phyloP scores from a whole-genome alignment of 2,888 invertebrate genomes.

The Tricholauxania praeusta region DNA sequence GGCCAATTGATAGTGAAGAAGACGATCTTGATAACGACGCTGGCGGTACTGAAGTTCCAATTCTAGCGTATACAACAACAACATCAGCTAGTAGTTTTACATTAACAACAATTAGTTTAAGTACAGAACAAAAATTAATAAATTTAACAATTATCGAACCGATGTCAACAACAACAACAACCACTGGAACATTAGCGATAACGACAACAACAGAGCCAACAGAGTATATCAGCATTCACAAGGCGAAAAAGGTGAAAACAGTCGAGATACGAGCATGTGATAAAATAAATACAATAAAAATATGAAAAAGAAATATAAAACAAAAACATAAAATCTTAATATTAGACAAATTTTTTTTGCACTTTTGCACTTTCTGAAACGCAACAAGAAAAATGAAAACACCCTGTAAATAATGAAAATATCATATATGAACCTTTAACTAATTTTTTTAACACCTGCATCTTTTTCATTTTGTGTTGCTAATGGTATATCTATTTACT shows the following conservation, averaged over 20 bases:
- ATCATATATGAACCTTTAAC: too few relatives aligned
- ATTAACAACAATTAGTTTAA: constrained; percentile 39
- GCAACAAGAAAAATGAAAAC: background rate
- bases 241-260: constrained; percentile 37
- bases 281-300: constrained; percentile 16
- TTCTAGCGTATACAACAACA: constrained; percentile 19
- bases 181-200: constrained; percentile 17
- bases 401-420: background rate
- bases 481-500: constrained; percentile 15
- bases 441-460: constrained; percentile 21
- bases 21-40: constrained; percentile 21
- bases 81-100: constrained; percentile 34
- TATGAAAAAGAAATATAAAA: background rate
- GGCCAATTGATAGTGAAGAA: constrained; percentile 41
- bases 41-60: constrained; percentile 31
- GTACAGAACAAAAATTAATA: constrained; percentile 35
- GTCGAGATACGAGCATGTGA: constrained; percentile 35
- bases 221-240: constrained; percentile 12
- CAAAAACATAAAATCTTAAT: background rate
- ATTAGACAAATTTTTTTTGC: constrained; percentile 1
- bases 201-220: constrained; percentile 14
- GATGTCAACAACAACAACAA: constrained; percentile 30
- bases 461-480: constrained; percentile 27
- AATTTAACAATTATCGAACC: constrained; percentile 20
- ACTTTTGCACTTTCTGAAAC: constrained; percentile 17